Evolutionary conservation across 1,140 invertebrate genomes (phyloP), one percentile per base, ranked within the genome.

Genomic region (Prorops nasuta): DNA sequence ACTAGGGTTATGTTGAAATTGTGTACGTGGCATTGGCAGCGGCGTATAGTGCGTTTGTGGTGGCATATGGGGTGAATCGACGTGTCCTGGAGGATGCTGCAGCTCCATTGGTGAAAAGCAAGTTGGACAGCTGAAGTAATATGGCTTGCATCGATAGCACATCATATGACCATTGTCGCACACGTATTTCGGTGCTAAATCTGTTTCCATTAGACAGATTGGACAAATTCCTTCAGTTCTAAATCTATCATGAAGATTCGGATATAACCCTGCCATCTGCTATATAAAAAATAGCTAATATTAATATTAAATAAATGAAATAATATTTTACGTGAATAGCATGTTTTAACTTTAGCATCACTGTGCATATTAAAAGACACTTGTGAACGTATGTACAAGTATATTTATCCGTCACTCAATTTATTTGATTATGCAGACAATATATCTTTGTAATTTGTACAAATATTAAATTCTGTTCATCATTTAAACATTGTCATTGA

Each of bases 61-160:
- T 4, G 60, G 56, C 14, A 34, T 28, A 9, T 57, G 36, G 28
- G 47, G 39, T 0, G 49, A 6, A 15, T 22, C 34, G 14, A 3
- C 17, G 9, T n/a, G 51, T 44, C 1, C 35, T 19, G 58, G 18
- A 22, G 48, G 22, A 44, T 44, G 52, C 40, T 63, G 41, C 9
- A 51, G 9, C 15, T 60, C 22, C 39, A 71, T 39, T 2, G 66
- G 52, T 20, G 49, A 44, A 2, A 31, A 45, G 34, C 72, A 74
- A 3, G 54, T 63, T 15, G 69, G 69, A 45, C 72, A 74, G 3
- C 38, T 14, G 47, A 59, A 60, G 39, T 73, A 73, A 44, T 69
- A 69, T 2, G 68, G 68, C 37, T 68, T 72, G 49, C 72, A 74
- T 8, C 71, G 69, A 19, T 66, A 48, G 44, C 72, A 73, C 3